Evolutionary conservation across 1,140 invertebrate genomes (phyloP).

Genomic region (Dreissena rostriformis): DNA sequence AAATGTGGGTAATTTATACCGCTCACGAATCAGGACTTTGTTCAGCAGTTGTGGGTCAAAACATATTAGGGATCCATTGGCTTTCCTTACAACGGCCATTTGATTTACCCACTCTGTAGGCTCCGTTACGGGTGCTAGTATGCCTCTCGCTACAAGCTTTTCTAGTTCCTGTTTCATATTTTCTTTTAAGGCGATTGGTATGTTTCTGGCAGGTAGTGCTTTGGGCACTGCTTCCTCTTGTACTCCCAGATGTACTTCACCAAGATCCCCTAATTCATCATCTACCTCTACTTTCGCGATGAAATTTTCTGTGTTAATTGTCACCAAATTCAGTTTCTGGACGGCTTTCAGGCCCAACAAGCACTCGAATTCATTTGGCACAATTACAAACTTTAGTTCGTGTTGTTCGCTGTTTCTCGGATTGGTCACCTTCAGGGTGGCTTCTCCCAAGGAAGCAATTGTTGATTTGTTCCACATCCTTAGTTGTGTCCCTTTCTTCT

Average conservation of each 20-base stretch:
- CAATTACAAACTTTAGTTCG: slow-evolving; percentile 12
- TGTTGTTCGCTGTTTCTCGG: slow-evolving; percentile 2
- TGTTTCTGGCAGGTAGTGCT: slow-evolving; percentile 4
- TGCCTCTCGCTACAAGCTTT: slow-evolving; percentile 6
- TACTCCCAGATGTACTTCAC: slow-evolving; percentile 11
- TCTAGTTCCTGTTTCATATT: slow-evolving; percentile 25
- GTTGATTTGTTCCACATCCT: slow-evolving; percentile 18
- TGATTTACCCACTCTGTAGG: slow-evolving; percentile 66
- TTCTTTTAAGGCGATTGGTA: slow-evolving; percentile 13
- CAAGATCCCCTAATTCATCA: slow-evolving; percentile 6
- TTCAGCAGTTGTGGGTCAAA: slow-evolving; percentile 63
- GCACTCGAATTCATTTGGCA: slow-evolving; percentile 29
- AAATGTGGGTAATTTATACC: slow-evolving; percentile 55
- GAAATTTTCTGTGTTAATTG: too few species aligned
- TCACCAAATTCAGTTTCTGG: background rate
- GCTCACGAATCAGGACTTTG: slow-evolving; percentile 51
- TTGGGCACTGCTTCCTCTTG: background rate
- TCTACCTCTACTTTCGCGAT: slow-evolving; percentile 14
- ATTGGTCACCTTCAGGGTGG: background rate
- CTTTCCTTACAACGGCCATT: slow-evolving; percentile 60
- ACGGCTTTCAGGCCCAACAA: slow-evolving; percentile 24
- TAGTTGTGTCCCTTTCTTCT: background rate
- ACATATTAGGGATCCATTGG: slow-evolving; percentile 53
- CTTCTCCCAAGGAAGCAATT: background rate
- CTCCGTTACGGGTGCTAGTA: slow-evolving; percentile 59